Percentiles rank a stretch among this genome's conserved stretches.
Evolutionary conservation across 2,797 vertebrate species (phyloP).

Genomic region (Rhincodon typus): DNA sequence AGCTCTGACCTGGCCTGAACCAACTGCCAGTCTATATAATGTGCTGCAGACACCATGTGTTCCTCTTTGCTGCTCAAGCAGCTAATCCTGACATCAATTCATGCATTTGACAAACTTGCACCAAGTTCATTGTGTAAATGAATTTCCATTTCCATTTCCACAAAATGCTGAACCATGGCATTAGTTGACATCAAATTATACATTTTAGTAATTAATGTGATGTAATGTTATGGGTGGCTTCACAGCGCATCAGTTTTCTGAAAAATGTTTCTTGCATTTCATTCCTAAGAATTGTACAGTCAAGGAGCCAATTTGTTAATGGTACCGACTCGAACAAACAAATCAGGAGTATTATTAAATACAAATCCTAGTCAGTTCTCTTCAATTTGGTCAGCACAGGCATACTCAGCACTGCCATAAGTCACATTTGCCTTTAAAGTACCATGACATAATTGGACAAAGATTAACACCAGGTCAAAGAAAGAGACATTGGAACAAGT

Average conservation of each 20-base stretch:
- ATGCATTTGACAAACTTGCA: background rate
- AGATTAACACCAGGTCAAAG: background rate
- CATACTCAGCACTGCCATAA: background rate
- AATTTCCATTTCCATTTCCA: conserved; percentile 19
- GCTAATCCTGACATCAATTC: background rate
- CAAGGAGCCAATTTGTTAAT: background rate
- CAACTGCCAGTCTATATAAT: background rate
- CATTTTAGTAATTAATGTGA: conserved; percentile 9
- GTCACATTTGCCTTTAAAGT: background rate
- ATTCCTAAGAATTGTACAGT: background rate
- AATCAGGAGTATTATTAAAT: background rate
- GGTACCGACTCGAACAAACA: too few relatives aligned
- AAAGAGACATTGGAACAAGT: background rate
- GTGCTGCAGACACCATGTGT: background rate
- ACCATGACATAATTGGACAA: background rate
- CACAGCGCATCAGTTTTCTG: background rate
- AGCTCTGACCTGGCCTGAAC: conserved; percentile 9
- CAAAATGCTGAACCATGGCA: background rate
- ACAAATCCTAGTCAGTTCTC: background rate
- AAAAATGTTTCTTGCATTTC: background rate
- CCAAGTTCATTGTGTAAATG: background rate
- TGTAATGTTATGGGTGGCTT: conserved; percentile 6
- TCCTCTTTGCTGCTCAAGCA: background rate
- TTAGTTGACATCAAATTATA: background rate
- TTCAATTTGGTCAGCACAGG: background rate